These are phyloP conservation scores for Chiroxiphia lanceolata DNA, from an alignment of 2,797 vertebrate species.

Conservation along the genomic window DNA sequence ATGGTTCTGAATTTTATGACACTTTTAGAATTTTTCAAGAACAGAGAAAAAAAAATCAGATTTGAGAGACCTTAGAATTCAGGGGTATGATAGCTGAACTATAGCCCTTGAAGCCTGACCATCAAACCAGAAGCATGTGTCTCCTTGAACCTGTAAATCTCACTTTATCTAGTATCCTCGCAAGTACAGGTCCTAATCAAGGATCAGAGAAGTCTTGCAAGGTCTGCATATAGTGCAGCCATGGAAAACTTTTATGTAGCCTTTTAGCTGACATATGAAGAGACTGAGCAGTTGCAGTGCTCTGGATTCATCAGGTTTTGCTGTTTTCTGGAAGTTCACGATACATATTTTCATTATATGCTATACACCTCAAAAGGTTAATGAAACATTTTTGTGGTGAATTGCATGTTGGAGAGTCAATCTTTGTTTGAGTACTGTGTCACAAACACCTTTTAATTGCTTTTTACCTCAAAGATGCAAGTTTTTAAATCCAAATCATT, in stretches of 20 bases:
- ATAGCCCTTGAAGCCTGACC: not conserved
- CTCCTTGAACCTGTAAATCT: not conserved
- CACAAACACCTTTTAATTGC: fast-evolving
- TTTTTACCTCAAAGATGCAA: not conserved
- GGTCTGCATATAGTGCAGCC: not conserved
- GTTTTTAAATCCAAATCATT: not conserved
- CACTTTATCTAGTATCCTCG: not conserved
- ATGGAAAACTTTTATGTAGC: not conserved
- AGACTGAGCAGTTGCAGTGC: not conserved
- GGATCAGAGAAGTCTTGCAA: not conserved
- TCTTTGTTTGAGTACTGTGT: not conserved
- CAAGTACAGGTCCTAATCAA: not conserved
- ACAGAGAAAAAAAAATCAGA: not conserved
- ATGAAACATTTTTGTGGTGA: not conserved
- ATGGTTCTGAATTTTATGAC: not conserved
- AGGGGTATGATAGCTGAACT: not conserved
- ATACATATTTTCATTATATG: not conserved
- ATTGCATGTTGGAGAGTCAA: not conserved
- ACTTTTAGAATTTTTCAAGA: not conserved
- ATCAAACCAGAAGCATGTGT: not conserved
- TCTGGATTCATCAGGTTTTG: not conserved
- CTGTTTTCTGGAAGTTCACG: not conserved
- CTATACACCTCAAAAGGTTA: not conserved
- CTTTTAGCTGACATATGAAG: not conserved
- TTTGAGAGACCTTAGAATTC: not conserved